phyloP scores from a whole-genome alignment of 2,888 invertebrate genomes.

The Cheilosia variabilis region DNA sequence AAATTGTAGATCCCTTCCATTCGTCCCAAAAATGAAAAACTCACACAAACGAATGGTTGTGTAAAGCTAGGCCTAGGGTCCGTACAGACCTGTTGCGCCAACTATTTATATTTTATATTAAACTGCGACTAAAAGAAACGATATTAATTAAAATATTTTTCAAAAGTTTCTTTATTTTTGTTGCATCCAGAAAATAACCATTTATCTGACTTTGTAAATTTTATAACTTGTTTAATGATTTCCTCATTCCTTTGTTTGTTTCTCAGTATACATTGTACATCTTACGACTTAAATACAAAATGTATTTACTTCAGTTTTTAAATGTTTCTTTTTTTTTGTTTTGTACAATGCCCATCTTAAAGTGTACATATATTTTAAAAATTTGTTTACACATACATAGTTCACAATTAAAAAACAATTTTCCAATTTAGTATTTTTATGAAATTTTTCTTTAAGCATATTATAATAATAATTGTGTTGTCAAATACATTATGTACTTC shows the following conservation, averaged over 20 bases:
- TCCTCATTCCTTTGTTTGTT: conserved; percentile 13
- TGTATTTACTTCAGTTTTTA: conserved; percentile 34
- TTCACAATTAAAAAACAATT: conserved; percentile 27
- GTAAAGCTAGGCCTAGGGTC: too few species aligned
- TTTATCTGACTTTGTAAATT: conserved; percentile 40
- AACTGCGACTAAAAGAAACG: not conserved
- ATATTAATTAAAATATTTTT: conserved; percentile 12
- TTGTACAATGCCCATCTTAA: conserved; percentile 51
- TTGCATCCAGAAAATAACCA: conserved; percentile 47
- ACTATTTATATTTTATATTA: too few species aligned
- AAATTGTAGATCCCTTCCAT: too few species aligned
- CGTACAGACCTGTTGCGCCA: too few species aligned
- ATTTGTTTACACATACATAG: conserved; percentile 44
- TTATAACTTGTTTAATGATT: conserved; percentile 19
- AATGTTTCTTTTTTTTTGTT: conserved; percentile 8
- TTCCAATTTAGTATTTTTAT: conserved; percentile 35
- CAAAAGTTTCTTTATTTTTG: conserved; percentile 49
- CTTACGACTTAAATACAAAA: conserved; percentile 51
- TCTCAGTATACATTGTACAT: conserved; percentile 28
- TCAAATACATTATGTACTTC: conserved; percentile 28
- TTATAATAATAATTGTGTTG: conserved; percentile 16
- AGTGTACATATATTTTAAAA: conserved; percentile 48
- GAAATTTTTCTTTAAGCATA: conserved; percentile 33
- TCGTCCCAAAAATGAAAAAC: too few species aligned
- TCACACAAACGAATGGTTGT: too few species aligned